Conservation (phyloP, 2,113 vertebrate species). For the Pomatostomus ruficeps region DNA sequence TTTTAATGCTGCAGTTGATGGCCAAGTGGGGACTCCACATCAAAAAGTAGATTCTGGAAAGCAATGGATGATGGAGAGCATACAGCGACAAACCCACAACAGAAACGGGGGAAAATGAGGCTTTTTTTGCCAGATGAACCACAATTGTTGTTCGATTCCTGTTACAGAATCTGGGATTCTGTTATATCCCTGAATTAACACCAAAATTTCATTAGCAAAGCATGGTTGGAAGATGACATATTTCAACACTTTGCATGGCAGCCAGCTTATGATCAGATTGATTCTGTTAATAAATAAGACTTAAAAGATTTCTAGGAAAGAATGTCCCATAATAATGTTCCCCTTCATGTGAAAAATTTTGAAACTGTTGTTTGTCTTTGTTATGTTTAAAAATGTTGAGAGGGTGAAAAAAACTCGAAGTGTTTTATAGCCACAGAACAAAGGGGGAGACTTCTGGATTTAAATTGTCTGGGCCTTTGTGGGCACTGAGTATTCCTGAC, state of each 20-base stretch:
- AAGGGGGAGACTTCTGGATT: constrained; percentile 63
- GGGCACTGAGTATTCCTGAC: neutral
- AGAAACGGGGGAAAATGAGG: constrained; percentile 55
- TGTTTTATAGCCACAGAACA: constrained; percentile 64
- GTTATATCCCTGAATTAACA: constrained; percentile 64
- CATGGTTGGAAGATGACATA: constrained; percentile 61
- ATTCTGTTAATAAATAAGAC: constrained; percentile 73
- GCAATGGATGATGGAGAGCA: constrained; percentile 51
- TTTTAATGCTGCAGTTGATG: constrained; percentile 5
- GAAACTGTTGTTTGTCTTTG: constrained; percentile 61
- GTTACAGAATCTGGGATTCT: constrained; percentile 55
- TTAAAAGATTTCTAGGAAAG: constrained; percentile 72
- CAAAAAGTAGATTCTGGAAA: constrained; percentile 56
- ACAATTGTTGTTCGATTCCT: constrained; percentile 66
- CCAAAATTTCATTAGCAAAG: constrained; percentile 71
- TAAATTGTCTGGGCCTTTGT: constrained; percentile 29
- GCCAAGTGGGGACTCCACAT: constrained; percentile 47
- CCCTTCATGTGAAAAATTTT: constrained; percentile 64
- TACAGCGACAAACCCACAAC: constrained; percentile 61
- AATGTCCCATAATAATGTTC: constrained; percentile 64
- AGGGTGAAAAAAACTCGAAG: constrained; percentile 23
- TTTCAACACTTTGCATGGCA: constrained; percentile 66
- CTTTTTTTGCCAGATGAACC: constrained; percentile 57
- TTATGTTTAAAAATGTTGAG: constrained; percentile 58
- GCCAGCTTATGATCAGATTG: constrained; percentile 70